Conservation (phyloP, 2,888 invertebrate genomes). For the Pimpla rufipes region DNA sequence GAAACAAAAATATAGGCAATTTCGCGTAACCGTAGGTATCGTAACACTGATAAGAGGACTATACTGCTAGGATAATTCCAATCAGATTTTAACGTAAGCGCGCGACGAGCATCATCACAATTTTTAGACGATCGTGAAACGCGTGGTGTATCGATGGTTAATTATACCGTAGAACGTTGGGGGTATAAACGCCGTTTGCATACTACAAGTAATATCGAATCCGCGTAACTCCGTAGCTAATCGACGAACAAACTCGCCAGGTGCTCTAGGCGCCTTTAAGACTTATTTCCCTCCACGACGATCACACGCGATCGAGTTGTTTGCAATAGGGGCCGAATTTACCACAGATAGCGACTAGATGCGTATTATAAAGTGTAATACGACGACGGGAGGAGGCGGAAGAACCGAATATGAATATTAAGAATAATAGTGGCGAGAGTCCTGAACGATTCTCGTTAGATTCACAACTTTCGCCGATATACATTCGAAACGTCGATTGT, state of each 20-base stretch:
- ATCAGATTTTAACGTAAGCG: constrained; percentile 61
- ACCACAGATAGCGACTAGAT: constrained; percentile 70
- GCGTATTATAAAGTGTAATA: constrained; percentile 39
- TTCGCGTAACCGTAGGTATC: constrained; percentile 39
- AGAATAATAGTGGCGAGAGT: constrained; percentile 31
- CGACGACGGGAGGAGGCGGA: constrained; percentile 47
- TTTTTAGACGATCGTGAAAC: constrained; percentile 43
- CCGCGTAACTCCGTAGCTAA: constrained; percentile 48
- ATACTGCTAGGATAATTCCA: constrained; percentile 61
- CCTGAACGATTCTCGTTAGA: constrained; percentile 69
- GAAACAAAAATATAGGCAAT: constrained; percentile 45
- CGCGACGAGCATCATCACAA: constrained; percentile 36
- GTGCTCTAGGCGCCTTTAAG: constrained; percentile 78
- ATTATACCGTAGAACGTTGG: constrained; percentile 13
- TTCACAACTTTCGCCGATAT: constrained; percentile 67
- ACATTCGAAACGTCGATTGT: constrained; percentile 55
- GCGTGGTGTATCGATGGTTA: constrained; percentile 20
- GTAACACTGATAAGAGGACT: constrained; percentile 37
- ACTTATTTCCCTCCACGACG: constrained; percentile 81
- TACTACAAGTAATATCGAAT: constrained; percentile 37
- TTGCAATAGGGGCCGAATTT: constrained; percentile 65
- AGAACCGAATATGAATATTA: constrained; percentile 21
- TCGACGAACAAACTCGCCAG: constrained; percentile 74
- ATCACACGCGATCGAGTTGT: constrained; percentile 66
- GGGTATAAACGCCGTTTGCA: constrained; percentile 30